These are phyloP conservation scores for Drosophila lutescens DNA, from an alignment of 2,888 invertebrate genomes.

Conservation along the genomic window DNA sequence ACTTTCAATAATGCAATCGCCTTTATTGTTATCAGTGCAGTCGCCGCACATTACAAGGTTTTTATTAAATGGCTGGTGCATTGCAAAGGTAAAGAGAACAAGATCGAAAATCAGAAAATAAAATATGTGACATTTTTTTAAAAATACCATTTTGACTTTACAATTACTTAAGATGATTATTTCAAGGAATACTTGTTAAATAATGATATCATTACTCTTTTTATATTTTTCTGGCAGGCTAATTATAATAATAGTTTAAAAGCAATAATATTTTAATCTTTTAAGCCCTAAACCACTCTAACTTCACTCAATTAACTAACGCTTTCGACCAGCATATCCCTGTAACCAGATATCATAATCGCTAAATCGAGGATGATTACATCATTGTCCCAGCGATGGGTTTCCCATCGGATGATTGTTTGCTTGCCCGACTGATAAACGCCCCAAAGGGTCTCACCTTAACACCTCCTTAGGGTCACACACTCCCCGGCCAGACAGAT, in stretches of 20 bases:
- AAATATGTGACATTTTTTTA: too few relatives aligned
- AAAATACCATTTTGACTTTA: too few relatives aligned
- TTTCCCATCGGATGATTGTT: conserved; percentile 63
- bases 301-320: conserved; percentile 15
- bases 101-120: too few relatives aligned
- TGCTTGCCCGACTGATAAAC: conserved; percentile 63
- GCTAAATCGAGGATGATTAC: conserved; percentile 48
- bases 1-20: background rate
- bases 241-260: too few relatives aligned
- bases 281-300: background rate
- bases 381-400: conserved; percentile 47
- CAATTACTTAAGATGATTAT: too few relatives aligned
- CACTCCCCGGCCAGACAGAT: conserved; percentile 11
- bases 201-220: too few relatives aligned
- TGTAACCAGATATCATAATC: conserved; percentile 47
- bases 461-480: conserved; percentile 47
- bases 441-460: conserved; percentile 46
- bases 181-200: too few relatives aligned
- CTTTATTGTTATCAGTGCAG: background rate
- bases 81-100: background rate
- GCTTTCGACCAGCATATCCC: conserved; percentile 35
- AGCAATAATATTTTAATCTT: too few relatives aligned
- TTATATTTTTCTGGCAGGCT: too few relatives aligned
- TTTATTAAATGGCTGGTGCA: background rate
- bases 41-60: background rate